Percentiles rank a stretch among this genome's conserved stretches.
Evolutionary conservation across 2,113 vertebrate genomes (phyloP).

Genomic region (Poecilia latipinna): DNA sequence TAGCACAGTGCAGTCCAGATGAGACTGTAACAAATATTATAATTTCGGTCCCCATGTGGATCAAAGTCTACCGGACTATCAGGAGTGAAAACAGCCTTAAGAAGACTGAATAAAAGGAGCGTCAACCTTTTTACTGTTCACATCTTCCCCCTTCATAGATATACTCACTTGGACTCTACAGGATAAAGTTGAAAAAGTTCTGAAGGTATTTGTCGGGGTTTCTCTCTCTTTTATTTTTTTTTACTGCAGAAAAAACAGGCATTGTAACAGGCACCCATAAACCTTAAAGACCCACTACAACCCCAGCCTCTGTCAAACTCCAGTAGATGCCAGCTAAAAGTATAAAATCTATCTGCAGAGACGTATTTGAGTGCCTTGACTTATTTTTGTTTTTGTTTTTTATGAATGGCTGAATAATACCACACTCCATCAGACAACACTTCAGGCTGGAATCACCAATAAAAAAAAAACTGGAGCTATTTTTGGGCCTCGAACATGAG

Average conservation of each 20-base stretch:
- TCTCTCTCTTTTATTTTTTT: too few species aligned
- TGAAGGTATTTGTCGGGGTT: neutral
- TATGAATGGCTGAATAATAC: slow-evolving; percentile 15
- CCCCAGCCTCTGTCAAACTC: slow-evolving; percentile 1
- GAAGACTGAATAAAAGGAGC: too few species aligned
- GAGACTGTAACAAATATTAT: too few species aligned
- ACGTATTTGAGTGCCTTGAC: neutral
- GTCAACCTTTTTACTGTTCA: too few species aligned
- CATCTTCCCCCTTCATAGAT: too few species aligned
- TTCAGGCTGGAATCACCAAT: slow-evolving; percentile 51
- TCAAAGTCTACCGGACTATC: too few species aligned
- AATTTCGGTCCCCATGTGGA: too few species aligned
- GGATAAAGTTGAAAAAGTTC: neutral
- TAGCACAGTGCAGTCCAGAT: too few species aligned
- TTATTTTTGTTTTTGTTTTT: neutral
- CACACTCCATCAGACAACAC: slow-evolving; percentile 39
- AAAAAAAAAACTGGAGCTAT: slow-evolving; percentile 37
- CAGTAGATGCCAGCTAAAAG: neutral
- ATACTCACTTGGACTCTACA: too few species aligned
- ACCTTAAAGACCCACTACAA: neutral
- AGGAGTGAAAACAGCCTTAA: too few species aligned
- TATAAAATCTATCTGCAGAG: neutral
- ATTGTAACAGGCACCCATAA: neutral
- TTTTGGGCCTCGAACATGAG: slow-evolving; percentile 44
- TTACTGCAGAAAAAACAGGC: neutral